These are phyloP conservation scores for Eumerus sabulonum DNA, from an alignment of 2,888 invertebrate genomes.

Conservation along the genomic window DNA sequence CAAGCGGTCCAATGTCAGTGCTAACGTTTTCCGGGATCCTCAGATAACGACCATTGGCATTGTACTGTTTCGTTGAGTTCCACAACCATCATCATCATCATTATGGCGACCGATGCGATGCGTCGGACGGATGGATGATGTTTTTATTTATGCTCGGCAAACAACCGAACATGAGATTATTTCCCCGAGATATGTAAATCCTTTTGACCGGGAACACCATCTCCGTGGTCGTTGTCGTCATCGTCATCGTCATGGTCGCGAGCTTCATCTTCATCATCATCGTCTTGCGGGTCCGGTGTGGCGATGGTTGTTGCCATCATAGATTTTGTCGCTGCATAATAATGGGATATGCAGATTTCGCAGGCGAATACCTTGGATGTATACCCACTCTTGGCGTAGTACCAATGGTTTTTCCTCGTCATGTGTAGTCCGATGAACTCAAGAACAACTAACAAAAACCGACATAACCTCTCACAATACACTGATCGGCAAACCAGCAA, in stretches of 20 bases:
- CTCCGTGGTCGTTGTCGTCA: slow-evolving; percentile 5
- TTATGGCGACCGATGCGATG: slow-evolving; percentile 13
- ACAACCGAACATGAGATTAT: slow-evolving; percentile 39
- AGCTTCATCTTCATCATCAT: slow-evolving; percentile 10
- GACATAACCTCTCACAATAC: slow-evolving; percentile 30
- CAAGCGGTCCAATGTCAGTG: not conserved
- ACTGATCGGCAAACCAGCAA: slow-evolving; percentile 7
- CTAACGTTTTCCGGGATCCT: slow-evolving; percentile 50
- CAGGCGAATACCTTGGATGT: not conserved
- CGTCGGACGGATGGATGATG: slow-evolving; percentile 52
- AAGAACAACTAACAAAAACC: slow-evolving; percentile 28
- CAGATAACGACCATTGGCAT: too few relatives aligned
- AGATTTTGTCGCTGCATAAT: slow-evolving; percentile 43
- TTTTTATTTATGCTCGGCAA: slow-evolving; percentile 58
- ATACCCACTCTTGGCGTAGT: not conserved
- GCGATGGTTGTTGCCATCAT: slow-evolving; percentile 10
- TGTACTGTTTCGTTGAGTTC: slow-evolving; percentile 16
- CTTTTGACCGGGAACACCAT: slow-evolving; percentile 28
- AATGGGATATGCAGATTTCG: slow-evolving; percentile 19
- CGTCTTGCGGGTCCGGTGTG: not conserved
- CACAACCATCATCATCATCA: slow-evolving; percentile 19
- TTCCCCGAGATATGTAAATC: slow-evolving; percentile 33
- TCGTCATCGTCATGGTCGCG: not conserved
- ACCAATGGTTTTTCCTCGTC: not conserved
- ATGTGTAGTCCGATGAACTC: slow-evolving; percentile 53